These are phyloP conservation scores for Sebastes reedi DNA, from an alignment of 2,797 vertebrate species.

Conservation along the genomic window DNA sequence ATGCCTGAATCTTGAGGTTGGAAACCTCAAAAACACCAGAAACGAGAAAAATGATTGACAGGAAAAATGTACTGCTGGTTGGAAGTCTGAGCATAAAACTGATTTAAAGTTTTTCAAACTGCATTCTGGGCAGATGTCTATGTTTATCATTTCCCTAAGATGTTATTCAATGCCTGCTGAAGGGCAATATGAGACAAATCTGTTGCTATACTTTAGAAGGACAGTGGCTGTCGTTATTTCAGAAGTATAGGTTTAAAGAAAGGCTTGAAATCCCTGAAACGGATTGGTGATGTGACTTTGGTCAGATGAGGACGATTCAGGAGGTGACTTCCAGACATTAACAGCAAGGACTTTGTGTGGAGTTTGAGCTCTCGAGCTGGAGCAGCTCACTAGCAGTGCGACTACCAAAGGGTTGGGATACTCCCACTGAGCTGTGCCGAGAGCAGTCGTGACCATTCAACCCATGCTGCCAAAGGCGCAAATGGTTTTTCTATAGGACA, in stretches of 20 bases:
- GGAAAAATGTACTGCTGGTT: background rate
- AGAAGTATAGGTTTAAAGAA: background rate
- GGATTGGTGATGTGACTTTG: background rate
- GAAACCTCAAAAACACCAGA: background rate
- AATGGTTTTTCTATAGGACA: background rate
- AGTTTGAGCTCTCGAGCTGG: background rate
- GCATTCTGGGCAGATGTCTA: background rate
- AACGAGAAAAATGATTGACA: background rate
- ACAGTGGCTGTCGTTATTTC: background rate
- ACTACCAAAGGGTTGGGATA: background rate
- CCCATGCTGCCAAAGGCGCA: background rate
- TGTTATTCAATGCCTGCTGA: background rate
- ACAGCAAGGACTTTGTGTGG: background rate
- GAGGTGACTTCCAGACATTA: background rate
- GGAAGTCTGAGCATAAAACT: background rate
- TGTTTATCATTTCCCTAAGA: background rate
- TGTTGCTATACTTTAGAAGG: background rate
- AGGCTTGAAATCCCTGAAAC: background rate
- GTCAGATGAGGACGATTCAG: background rate
- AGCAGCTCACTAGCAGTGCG: background rate
- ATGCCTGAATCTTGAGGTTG: background rate
- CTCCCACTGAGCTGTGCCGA: background rate
- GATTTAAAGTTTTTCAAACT: background rate
- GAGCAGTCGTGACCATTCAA: background rate
- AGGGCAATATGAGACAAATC: background rate